phyloP scores from a whole-genome alignment of 2,113 vertebrate genomes.

The Gulo gulo region DNA sequence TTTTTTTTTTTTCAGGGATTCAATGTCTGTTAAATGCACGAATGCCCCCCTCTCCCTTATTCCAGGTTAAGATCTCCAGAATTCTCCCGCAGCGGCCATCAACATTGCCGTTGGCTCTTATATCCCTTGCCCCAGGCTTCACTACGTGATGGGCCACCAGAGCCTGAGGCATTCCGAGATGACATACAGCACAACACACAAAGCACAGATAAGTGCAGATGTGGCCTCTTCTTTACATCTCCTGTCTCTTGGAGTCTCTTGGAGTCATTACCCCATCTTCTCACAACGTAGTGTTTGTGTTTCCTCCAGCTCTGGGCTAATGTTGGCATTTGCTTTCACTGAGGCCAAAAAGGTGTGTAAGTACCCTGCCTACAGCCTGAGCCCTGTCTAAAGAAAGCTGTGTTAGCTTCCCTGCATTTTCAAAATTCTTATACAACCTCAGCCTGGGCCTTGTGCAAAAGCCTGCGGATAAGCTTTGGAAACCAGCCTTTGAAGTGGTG shows the following conservation, averaged over 20 bases:
- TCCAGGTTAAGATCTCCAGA: neutral
- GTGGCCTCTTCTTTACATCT: neutral
- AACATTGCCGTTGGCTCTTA: neutral
- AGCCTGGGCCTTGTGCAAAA: neutral
- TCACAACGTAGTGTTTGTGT: neutral
- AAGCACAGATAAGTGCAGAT: neutral
- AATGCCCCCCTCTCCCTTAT: neutral
- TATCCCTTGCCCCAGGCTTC: neutral
- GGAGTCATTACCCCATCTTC: neutral
- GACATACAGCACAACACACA: neutral
- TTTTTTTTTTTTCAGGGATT: neutral
- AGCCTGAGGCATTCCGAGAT: neutral
- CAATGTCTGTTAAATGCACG: neutral
- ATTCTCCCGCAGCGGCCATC: neutral
- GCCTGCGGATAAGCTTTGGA: neutral
- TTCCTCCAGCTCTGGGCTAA: neutral
- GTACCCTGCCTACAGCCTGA: neutral
- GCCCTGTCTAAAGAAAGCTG: neutral
- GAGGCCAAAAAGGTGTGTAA: neutral
- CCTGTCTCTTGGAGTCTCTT: neutral
- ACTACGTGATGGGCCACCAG: neutral
- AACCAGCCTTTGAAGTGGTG: conserved; percentile 12
- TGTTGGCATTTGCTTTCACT: neutral
- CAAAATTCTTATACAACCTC: neutral
- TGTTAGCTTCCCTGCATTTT: conserved; percentile 2